Evolutionary conservation across 2,797 vertebrate genomes (phyloP), one percentile per base, ranked within the genome.

Genomic region (Sebastes itinus): DNA sequence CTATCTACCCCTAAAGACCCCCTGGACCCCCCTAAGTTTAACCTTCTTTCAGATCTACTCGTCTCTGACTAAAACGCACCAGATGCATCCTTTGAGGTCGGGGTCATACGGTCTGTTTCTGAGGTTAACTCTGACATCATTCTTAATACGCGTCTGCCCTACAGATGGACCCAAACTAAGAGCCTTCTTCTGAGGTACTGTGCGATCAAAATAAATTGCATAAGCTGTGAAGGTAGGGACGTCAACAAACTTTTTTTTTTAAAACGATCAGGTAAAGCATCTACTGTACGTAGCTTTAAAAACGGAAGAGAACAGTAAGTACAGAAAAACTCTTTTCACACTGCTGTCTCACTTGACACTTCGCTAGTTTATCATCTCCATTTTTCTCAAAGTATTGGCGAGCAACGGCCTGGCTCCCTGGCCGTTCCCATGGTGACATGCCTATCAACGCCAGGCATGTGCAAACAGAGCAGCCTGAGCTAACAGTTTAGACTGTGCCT

Each of bases 361-460:
- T 94, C 87, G 88, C 85, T 92, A 94, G 91, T 95, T 96, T 95
- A 95, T 95, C 90, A 91, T 95, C 92, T 91, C 86, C 75, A 87
- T 91, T 91, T 92, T 89, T 73, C 81, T 91, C 59, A 16, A 90
- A 84, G 82, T 87, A 86, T 61, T 82, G 87, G 91, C 81, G 83
- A 94, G 92, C 80, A 74, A 91, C 77, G 91, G 87, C 85, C 87
- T 85, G 87, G 89, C 90, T 95, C 86, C 86, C 70, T 84, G 87
- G 85, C 83, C 30, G 96, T 96, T 96, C 94, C 96, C 95, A 96
- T 96, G 95, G 96, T 82, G 95, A 96, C 93, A 81, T 88, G 94
- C 93, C 92, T 87, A 92, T 95, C 94, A 96, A 96, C 89, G 86
- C 78, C 92, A 94, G 94, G 94, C 95, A 95, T 96, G 94, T 94